These are phyloP conservation scores for Copidosoma floridanum DNA, from an alignment of 1,140 invertebrate genomes.

Conservation along the genomic window DNA sequence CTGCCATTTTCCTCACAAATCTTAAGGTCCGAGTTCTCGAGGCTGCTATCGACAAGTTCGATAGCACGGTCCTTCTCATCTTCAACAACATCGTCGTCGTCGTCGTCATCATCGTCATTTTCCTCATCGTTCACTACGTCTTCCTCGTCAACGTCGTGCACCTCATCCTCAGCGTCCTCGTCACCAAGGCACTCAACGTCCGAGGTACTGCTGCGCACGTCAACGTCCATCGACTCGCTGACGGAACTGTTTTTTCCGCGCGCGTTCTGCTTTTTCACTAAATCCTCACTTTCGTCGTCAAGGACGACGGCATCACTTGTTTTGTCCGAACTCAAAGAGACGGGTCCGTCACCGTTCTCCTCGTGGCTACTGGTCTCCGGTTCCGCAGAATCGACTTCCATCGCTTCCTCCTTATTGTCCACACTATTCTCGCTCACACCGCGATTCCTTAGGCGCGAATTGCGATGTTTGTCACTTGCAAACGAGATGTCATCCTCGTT, in stretches of 20 bases:
- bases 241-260: conserved; percentile 34
- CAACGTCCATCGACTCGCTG: conserved; percentile 49
- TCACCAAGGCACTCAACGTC: conserved; percentile 54
- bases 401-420: conserved; percentile 20
- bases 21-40: conserved; percentile 44
- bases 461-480: conserved; percentile 9
- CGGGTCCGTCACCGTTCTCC: conserved; percentile 26
- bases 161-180: conserved; percentile 41
- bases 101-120: background rate
- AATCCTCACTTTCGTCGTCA: conserved; percentile 5
- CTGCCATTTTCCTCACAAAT: conserved; percentile 54
- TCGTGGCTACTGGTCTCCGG: conserved; percentile 34
- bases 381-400: conserved; percentile 28
- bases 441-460: conserved; percentile 7
- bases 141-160: conserved; percentile 47
- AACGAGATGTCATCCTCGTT: conserved; percentile 44
- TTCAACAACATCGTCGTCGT: background rate
- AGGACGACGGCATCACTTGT: background rate
- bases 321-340: background rate
- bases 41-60: conserved; percentile 35
- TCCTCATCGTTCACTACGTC: conserved; percentile 32
- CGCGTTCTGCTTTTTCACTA: conserved; percentile 30
- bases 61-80: conserved; percentile 5
- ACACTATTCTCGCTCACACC: conserved; percentile 12
- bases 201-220: conserved; percentile 46